Base-by-base conservation (phyloP, 1,140 invertebrate species). In the Drosophila leontia region DNA sequence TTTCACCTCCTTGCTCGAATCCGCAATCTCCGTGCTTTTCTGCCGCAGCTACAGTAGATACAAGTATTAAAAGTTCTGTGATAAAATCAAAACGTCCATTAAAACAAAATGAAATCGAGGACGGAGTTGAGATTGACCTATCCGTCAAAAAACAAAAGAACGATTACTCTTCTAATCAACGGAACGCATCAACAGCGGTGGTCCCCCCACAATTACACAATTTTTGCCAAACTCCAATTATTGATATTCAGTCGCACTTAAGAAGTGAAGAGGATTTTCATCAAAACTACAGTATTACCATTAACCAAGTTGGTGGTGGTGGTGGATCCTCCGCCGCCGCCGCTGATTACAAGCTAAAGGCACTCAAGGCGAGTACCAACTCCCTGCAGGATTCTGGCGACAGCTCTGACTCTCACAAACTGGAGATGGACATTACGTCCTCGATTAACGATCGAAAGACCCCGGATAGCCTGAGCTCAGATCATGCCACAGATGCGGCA, bases 381-480 rank as follows among this genome's bases (percentile, higher is more conserved):
- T 78, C 80, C 42, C 51, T 78, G 53, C 59, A 76, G 32, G 91
- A 86, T 41, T 85, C 88, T 23, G 86, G 91, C 23, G 92, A 92
- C 48, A 93, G 92, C 45, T 91, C 83, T 29, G 92, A 93, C 62
- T 91, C 91, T 61, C 80, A 91, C 68, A 91, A 88, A 64, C 93
- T 94, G 50, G 87, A 91, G 64, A 90, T 90, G 85, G 85, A 90
- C 58, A 90, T 90, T 12, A 62, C 75, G 48, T 85, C 78, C 23
- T 57, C 77, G 11, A 69, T 93, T 8, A 87, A 78, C 42, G 91
- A 92, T 37, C 78, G 84, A 34, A 88, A 84, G 58, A 81, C 94
- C 6, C 94, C 94, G 7, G 94, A 94, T 50, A 94, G 94, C 64
- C 93, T 94, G 65, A 94, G 93, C 67, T 94, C 94, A 39, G 94